Base-by-base conservation (phyloP, 2,888 invertebrate species). In the Stenurella melanura region DNA sequence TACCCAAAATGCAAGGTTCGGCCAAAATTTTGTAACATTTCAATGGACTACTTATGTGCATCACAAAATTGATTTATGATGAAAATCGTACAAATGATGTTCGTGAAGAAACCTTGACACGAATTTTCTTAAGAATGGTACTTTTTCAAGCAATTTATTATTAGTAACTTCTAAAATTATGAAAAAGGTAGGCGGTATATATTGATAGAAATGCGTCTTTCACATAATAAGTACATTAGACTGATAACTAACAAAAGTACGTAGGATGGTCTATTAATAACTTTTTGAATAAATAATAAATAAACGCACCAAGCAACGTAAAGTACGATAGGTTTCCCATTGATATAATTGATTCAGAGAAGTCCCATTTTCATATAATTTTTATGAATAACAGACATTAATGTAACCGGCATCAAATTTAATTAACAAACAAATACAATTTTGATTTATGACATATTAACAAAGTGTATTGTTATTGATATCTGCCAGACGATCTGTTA, bases 361-460 rank as follows among this genome's bases (percentile, higher is more conserved):
- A 50, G n/a, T 50, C 50, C 50, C 50, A n/a, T 15, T 50, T 50
- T 7, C n/a, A 50, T 50, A 50, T 7, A n/a, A 50, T 50, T 50
- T 50, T 50, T 50, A 50, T 50, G 50, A 50, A 50, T 50, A 50
- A 50, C n/a, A n/a, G n/a, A 26, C 21, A 50, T n/a, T n/a, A 50
- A 3, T 50, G 50, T 17, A n/a, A 4, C 50, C 15, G 50, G n/a
- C 15, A n/a, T 50, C 50, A 50, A 50, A 42, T 42, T 42, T 42
- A 42, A n/a, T 50, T 50, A 50, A 50, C n/a, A n/a, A 3, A 50
- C 50, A 2, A 50, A 50, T 50, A n/a, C 50, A 50, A 50, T 50
- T 50, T 2, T 15, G 50, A 15, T 6, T 50, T 50, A 50, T 50
- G 50, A 1, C n/a, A 50, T 17, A n/a, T 6, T 50, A 50, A 50